A percentile compares a stretch with the other conserved stretches of the same genome.
These are phyloP conservation scores for Drosophila rufa DNA, from an alignment of 1,140 invertebrate genomes.

Conservation along the genomic window DNA sequence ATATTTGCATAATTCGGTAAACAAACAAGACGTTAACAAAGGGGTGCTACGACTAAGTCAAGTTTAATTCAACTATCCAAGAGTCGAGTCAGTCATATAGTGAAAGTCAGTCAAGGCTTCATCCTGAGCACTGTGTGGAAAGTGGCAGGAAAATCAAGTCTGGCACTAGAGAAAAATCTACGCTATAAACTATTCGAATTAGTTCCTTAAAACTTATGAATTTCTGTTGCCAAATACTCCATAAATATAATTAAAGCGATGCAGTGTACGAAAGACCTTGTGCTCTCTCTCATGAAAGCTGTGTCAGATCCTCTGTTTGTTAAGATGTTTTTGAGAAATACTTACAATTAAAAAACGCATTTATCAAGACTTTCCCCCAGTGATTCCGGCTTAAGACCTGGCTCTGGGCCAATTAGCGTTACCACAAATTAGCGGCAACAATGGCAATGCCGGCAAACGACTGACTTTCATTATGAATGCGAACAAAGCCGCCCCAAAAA, in stretches of 20 bases:
- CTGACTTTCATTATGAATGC: slow-evolving; percentile 73
- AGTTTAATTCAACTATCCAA: background rate
- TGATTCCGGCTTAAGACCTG: slow-evolving; percentile 15
- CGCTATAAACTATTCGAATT: background rate
- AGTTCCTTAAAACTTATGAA: background rate
- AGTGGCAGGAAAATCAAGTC: background rate
- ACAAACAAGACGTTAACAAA: slow-evolving; percentile 29
- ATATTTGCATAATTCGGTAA: slow-evolving; percentile 61
- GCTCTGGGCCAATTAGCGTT: slow-evolving; percentile 40
- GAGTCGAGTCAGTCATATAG: background rate
- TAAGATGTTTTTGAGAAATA: background rate
- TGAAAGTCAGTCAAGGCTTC: background rate
- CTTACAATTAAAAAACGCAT: background rate
- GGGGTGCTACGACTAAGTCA: background rate
- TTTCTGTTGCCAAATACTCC: background rate
- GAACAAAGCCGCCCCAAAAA: slow-evolving; percentile 43
- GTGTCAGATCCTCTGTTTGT: no score
- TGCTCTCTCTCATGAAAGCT: background rate
- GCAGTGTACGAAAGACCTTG: background rate
- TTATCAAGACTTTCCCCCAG: background rate
- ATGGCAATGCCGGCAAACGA: slow-evolving; percentile 42
- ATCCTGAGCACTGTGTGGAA: slow-evolving; percentile 1
- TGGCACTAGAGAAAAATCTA: background rate
- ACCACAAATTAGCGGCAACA: slow-evolving; percentile 39
- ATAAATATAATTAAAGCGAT: background rate